Evolutionary conservation across 2,113 vertebrate species (phyloP).

Genomic region (Mus spicilegus): DNA sequence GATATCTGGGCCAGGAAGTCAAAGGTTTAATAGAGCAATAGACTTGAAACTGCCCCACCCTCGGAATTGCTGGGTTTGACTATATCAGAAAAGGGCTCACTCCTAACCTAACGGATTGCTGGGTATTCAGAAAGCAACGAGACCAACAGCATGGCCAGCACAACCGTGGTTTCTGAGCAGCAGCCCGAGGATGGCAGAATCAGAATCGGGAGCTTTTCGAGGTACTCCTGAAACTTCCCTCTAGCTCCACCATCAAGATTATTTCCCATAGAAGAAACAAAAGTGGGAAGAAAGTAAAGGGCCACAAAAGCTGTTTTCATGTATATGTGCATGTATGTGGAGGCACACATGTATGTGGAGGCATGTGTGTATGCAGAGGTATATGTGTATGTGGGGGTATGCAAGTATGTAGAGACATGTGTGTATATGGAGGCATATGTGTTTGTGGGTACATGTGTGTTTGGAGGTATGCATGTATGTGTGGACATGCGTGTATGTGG

Average conservation of each 20-base stretch:
- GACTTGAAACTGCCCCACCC: neutral
- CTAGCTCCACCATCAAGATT: neutral
- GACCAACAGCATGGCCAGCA: accelerated
- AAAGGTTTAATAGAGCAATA: neutral
- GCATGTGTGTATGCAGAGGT: too few relatives aligned
- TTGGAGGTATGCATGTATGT: too few relatives aligned
- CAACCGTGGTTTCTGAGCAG: neutral
- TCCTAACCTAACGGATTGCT: neutral
- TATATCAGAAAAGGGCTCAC: neutral
- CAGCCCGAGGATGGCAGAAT: neutral
- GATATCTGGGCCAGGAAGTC: neutral
- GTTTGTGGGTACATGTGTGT: neutral
- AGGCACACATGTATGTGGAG: neutral
- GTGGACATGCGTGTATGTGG: neutral
- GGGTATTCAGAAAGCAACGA: neutral
- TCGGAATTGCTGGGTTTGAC: neutral
- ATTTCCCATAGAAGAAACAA: neutral
- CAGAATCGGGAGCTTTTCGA: neutral
- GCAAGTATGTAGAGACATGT: too few relatives aligned
- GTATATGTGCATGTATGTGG: too few relatives aligned
- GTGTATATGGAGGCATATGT: neutral
- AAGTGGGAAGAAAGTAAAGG: neutral
- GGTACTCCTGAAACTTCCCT: neutral
- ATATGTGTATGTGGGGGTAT: neutral
- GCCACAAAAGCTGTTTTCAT: neutral